Conservation (phyloP, 2,113 vertebrate species). For the Misgurnus mizolepis region DNA sequence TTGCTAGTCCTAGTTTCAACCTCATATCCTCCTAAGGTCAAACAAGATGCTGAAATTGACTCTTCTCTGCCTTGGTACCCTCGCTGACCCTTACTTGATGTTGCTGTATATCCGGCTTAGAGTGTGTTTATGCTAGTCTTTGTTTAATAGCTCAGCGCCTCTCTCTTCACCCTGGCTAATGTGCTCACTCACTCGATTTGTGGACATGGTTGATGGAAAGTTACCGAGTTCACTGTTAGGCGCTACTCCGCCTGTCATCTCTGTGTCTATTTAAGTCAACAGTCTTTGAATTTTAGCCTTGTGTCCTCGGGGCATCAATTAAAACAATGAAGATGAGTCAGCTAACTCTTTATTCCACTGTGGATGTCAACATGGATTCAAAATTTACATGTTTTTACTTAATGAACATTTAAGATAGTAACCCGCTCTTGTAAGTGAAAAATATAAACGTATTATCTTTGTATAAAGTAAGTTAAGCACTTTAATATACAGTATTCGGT, state of each 20-base stretch:
- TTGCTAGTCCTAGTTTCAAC: too few relatives aligned
- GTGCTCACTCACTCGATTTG: constrained; percentile 27
- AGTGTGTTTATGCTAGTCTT: constrained; percentile 12
- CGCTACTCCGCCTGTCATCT: constrained; percentile 28
- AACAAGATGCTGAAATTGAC: too few relatives aligned
- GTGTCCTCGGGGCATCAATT: constrained; percentile 21
- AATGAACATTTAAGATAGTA: too few relatives aligned
- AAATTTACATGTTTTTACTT: background rate
- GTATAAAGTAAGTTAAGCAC: too few relatives aligned
- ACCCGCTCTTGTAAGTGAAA: too few relatives aligned
- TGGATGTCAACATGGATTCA: background rate
- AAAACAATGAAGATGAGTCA: background rate
- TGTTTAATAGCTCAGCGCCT: constrained; percentile 28
- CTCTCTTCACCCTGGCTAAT: constrained; percentile 11
- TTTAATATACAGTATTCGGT: too few relatives aligned
- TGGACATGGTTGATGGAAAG: constrained; percentile 39
- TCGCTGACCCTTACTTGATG: background rate
- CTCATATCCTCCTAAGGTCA: too few relatives aligned
- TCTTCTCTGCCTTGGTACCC: too few relatives aligned
- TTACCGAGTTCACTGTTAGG: constrained; percentile 26
- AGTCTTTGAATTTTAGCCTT: constrained; percentile 33
- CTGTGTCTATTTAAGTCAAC: background rate
- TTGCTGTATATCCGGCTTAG: constrained; percentile 9
- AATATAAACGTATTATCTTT: too few relatives aligned
- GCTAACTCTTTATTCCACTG: background rate